Evolutionary conservation across 2,888 invertebrate species (phyloP).

Genomic region (Drosophila parthenogenetica): DNA sequence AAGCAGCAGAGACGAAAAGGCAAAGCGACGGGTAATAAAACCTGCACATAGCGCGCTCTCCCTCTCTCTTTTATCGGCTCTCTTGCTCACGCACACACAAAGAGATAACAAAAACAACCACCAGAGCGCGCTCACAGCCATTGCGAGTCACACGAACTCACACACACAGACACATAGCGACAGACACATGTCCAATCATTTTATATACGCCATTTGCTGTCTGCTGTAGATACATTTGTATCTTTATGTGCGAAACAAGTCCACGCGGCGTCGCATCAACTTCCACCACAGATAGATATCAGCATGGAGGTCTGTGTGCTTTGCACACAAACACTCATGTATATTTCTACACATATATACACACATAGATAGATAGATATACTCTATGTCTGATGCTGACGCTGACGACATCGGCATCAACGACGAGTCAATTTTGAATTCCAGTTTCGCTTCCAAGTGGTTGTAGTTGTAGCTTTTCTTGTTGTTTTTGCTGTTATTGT

Average conservation of each 20-base stretch:
- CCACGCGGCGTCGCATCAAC: slow-evolving; percentile 37
- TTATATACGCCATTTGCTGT: slow-evolving; percentile 81
- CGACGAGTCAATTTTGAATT: slow-evolving; percentile 75
- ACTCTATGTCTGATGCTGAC: slow-evolving; percentile 25
- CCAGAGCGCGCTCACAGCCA: slow-evolving; percentile 50
- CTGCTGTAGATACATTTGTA: slow-evolving; percentile 80
- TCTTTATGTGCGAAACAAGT: slow-evolving; percentile 80
- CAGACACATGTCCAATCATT: slow-evolving; percentile 77
- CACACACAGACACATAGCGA: slow-evolving; percentile 43
- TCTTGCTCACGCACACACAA: slow-evolving; percentile 27
- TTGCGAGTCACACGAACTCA: slow-evolving; percentile 40
- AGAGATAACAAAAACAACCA: slow-evolving; percentile 65
- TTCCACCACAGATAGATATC: slow-evolving; percentile 22
- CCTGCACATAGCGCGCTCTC: slow-evolving; percentile 48
- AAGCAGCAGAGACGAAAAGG: slow-evolving; percentile 43
- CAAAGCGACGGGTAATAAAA: slow-evolving; percentile 71
- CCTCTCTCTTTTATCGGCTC: slow-evolving; percentile 33
- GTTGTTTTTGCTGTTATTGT: background rate
- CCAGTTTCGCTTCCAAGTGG: slow-evolving; percentile 65
- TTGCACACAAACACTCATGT: slow-evolving; percentile 3
- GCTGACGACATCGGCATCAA: slow-evolving; percentile 64
- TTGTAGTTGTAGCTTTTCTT: slow-evolving; percentile 37
- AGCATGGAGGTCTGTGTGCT: slow-evolving; percentile 13
- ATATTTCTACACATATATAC: slow-evolving; percentile 12
- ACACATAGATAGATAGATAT: slow-evolving; percentile 8